Conservation (phyloP, 2,113 vertebrate genomes). For the Mustela nigripes region DNA sequence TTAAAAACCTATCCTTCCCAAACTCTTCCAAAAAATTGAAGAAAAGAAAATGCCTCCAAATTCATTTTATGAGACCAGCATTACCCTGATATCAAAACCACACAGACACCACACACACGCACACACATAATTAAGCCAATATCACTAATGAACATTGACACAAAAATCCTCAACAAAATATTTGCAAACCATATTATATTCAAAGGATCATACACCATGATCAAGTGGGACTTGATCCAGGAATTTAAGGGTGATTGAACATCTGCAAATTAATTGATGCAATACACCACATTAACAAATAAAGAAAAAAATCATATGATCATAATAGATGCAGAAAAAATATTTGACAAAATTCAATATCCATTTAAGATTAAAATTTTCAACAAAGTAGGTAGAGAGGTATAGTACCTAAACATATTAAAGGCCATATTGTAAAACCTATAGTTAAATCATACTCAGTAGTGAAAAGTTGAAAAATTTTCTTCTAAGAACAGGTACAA, state of each 20-base stretch:
- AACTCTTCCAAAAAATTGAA: not conserved
- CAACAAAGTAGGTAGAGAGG: not conserved
- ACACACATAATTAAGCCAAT: not conserved
- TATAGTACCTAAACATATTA: not conserved
- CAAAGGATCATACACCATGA: not conserved
- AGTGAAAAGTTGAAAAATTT: not conserved
- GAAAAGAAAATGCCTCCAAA: not conserved
- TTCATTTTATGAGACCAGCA: not conserved
- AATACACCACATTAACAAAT: not conserved
- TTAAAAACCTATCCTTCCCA: not conserved
- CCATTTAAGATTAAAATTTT: not conserved
- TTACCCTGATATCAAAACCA: not conserved
- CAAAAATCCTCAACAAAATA: not conserved
- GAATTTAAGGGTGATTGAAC: not conserved
- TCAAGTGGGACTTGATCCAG: not conserved
- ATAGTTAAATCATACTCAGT: not conserved
- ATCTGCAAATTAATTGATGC: not conserved
- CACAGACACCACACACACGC: not conserved
- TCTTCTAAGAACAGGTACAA: not conserved
- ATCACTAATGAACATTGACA: not conserved
- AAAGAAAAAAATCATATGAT: not conserved
- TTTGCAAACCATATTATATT: not conserved
- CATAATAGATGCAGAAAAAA: not conserved
- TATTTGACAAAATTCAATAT: not conserved
- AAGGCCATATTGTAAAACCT: not conserved